These are phyloP conservation scores for Drymodes brunneopygia DNA, from an alignment of 2,113 vertebrate genomes.

Conservation along the genomic window DNA sequence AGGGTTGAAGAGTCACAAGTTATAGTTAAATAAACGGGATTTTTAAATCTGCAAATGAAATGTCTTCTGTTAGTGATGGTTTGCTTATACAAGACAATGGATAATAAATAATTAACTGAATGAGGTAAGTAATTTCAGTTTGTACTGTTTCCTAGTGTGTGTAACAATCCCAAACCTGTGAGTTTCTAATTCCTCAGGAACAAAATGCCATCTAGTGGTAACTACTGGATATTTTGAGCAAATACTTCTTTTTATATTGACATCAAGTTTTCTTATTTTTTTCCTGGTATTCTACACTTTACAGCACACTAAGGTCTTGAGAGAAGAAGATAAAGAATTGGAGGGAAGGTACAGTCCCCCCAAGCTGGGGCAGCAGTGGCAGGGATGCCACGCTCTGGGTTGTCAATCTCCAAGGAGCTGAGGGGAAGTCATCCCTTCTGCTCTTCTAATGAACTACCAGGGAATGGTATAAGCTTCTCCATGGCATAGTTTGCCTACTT, in stretches of 20 bases:
- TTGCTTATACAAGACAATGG: background rate
- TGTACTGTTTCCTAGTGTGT: background rate
- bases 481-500: background rate
- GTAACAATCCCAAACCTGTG: background rate
- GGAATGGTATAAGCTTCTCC: background rate
- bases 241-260: background rate
- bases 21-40: background rate
- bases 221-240: background rate
- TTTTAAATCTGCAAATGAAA: background rate
- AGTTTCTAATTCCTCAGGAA: constrained; percentile 7
- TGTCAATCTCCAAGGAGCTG: background rate
- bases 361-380: background rate
- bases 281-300: background rate
- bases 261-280: background rate
- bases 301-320: background rate
- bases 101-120: background rate
- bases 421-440: background rate
- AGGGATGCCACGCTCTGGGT: accelerated
- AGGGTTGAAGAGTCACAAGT: background rate
- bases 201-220: constrained; percentile 68
- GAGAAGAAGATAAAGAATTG: background rate
- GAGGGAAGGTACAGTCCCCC: background rate
- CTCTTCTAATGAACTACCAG: background rate
- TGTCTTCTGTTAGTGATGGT: background rate
- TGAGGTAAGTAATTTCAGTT: constrained; percentile 23